Percentiles rank a stretch among this genome's conserved stretches.
phyloP scores from a whole-genome alignment of 2,888 invertebrate species.

The Deilephila porcellus region DNA sequence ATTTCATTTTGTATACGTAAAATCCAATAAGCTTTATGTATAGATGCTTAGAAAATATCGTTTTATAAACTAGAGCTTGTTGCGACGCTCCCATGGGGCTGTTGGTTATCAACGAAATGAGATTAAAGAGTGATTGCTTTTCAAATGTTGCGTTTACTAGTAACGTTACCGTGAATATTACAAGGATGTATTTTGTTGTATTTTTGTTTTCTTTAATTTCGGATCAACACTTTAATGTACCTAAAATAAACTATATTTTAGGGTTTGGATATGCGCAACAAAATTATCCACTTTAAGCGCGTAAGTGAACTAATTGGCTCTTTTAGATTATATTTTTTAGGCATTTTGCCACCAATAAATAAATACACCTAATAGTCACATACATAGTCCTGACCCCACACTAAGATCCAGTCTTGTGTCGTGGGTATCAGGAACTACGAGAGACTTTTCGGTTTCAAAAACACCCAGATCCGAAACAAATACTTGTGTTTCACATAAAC shows the following conservation, averaged over 20 bases:
- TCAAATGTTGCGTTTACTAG: constrained; percentile 11
- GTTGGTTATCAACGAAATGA: constrained; percentile 1
- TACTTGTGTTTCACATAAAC: no score
- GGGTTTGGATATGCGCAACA: background rate
- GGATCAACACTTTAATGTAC: background rate
- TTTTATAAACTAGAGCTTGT: background rate
- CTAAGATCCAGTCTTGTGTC: no score
- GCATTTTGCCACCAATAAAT: no score
- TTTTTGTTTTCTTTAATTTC: background rate
- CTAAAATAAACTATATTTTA: background rate
- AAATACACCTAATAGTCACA: no score
- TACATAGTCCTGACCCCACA: no score
- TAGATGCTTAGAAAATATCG: background rate
- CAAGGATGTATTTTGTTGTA: background rate
- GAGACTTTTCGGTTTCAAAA: no score
- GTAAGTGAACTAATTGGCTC: no score
- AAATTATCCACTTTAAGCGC: no score
- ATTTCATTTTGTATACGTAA: background rate
- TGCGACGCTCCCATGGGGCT: background rate
- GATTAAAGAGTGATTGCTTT: constrained; percentile 23
- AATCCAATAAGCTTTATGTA: background rate
- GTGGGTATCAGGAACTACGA: no score
- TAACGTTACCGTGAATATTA: constrained; percentile 1
- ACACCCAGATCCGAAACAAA: no score
- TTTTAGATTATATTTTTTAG: no score